phyloP scores from a whole-genome alignment of 2,113 vertebrate species.

The Desmodus rotundus region DNA sequence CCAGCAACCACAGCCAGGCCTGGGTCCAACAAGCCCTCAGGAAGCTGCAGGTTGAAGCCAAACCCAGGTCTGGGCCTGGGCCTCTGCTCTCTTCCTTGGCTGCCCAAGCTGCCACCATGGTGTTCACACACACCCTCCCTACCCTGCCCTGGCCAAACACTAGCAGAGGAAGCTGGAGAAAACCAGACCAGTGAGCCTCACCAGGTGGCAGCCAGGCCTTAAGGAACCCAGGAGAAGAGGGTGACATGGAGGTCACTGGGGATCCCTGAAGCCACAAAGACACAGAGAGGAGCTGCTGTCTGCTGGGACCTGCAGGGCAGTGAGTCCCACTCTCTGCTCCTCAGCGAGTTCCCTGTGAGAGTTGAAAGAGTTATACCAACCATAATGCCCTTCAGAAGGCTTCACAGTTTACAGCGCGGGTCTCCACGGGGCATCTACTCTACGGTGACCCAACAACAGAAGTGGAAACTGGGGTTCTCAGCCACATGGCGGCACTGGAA shows the following conservation, averaged over 20 bases:
- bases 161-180: background rate
- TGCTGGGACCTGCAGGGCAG: background rate
- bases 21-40: background rate
- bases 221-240: background rate
- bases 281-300: accelerated
- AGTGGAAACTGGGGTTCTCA: background rate
- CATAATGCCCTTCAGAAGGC: background rate
- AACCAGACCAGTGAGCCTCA: background rate
- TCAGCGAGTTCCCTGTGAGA: background rate
- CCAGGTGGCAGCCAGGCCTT: background rate
- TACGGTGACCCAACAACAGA: background rate
- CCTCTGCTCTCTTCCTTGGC: background rate
- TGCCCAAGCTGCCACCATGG: background rate
- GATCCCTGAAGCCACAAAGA: background rate
- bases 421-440: background rate
- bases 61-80: background rate
- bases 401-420: background rate
- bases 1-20: background rate
- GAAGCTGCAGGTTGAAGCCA: background rate
- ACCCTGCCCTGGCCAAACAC: background rate
- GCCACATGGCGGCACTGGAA: accelerated
- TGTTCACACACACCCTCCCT: background rate
- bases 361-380: background rate
- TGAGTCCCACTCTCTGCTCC: background rate
- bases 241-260: background rate